These are phyloP conservation scores for Argopecten irradians DNA, from an alignment of 1,140 invertebrate genomes.

Conservation along the genomic window DNA sequence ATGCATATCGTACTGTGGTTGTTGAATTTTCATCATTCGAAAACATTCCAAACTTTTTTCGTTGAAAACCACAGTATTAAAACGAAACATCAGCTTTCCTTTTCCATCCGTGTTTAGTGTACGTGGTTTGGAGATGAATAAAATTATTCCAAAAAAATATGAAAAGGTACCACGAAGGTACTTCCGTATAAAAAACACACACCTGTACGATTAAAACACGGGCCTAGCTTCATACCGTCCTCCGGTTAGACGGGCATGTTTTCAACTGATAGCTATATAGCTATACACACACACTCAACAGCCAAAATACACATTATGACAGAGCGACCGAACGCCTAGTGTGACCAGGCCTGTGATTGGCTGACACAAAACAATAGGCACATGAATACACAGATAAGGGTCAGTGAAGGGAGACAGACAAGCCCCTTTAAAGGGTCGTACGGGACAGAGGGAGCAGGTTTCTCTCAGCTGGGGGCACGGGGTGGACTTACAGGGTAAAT, in stretches of 20 bases:
- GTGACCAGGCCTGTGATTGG: not conserved
- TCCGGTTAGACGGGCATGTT: not conserved
- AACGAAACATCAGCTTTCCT: not conserved
- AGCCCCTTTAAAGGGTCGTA: conserved; percentile 1
- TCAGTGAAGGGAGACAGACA: conserved; percentile 20
- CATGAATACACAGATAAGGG: conserved; percentile 12
- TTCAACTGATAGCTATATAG: conserved; percentile 19
- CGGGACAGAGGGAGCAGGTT: not conserved
- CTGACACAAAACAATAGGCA: conserved; percentile 10
- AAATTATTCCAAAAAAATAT: not conserved
- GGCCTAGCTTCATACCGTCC: not conserved
- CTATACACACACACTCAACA: not conserved
- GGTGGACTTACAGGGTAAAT: conserved; percentile 6
- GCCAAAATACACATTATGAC: conserved; percentile 19
- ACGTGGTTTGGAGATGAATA: not conserved
- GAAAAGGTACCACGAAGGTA: not conserved
- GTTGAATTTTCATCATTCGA: conserved; percentile 11
- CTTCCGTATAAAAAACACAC: not conserved
- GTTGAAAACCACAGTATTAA: not conserved
- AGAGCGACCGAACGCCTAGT: conserved; percentile 10
- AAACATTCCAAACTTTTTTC: conserved; percentile 4
- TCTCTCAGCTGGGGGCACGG: not conserved
- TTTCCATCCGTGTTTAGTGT: not conserved
- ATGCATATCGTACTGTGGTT: conserved; percentile 5
- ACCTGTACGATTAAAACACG: conserved; percentile 16